Percentiles rank a stretch among this genome's conserved stretches.
Conservation (phyloP, 2,113 vertebrate species). For the Corythoichthys haematopterus region DNA sequence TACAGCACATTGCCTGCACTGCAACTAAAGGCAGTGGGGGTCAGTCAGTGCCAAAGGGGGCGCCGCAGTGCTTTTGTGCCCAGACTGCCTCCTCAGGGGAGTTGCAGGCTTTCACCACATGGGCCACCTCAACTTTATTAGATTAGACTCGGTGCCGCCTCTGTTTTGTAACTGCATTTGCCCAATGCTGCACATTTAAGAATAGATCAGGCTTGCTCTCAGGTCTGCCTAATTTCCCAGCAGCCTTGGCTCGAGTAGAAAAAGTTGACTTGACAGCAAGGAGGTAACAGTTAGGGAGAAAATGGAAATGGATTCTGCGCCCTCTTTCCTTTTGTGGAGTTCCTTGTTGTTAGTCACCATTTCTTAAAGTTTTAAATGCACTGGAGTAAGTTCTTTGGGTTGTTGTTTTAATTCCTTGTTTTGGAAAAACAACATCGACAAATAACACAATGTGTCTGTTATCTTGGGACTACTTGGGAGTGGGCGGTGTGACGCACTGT, state of each 20-base stretch:
- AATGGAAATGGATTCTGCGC: conserved; percentile 41
- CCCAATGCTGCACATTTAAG: conserved; percentile 74
- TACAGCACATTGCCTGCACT: conserved; percentile 3
- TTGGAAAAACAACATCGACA: conserved; percentile 11
- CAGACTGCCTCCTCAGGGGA: conserved; percentile 49
- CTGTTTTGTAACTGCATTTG: conserved; percentile 70
- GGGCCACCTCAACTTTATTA: conserved; percentile 62
- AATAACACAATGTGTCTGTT: conserved; percentile 32
- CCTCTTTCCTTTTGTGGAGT: conserved; percentile 19
- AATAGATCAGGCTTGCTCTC: conserved; percentile 65
- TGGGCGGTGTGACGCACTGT: conserved; percentile 42
- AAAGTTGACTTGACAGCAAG: conserved; percentile 54
- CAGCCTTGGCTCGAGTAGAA: conserved; percentile 38
- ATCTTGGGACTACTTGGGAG: conserved; percentile 40
- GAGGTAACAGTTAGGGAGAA: conserved; percentile 33
- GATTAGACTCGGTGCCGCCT: conserved; percentile 65
- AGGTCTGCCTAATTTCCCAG: conserved; percentile 45
- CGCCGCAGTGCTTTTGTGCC: conserved; percentile 22
- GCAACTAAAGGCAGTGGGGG: conserved; percentile 17
- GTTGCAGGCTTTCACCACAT: conserved; percentile 55
- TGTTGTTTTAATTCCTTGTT: conserved; percentile 17
- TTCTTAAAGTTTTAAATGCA: conserved; percentile 15
- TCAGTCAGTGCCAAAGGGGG: conserved; percentile 29
- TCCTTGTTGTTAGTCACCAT: conserved; percentile 22
- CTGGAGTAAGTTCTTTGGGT: conserved; percentile 19